Percentiles rank a stretch among this genome's conserved stretches.
phyloP scores from a whole-genome alignment of 2,113 vertebrate genomes.

The Oplegnathus fasciatus region DNA sequence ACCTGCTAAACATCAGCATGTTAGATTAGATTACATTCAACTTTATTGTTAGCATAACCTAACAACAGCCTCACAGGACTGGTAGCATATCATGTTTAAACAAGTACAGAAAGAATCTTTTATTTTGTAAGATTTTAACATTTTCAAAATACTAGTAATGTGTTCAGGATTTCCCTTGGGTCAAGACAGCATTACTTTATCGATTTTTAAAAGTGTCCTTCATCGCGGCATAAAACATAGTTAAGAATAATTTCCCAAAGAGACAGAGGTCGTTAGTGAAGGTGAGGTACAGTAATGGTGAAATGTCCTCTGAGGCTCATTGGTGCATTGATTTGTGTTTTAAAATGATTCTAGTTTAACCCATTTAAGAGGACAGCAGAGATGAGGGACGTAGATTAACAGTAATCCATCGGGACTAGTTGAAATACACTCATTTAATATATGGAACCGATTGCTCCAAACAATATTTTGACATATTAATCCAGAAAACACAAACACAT shows the following conservation, averaged over 20 bases:
- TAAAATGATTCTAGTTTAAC: constrained; percentile 35
- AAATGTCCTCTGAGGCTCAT: constrained; percentile 46
- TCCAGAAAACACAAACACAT: constrained; percentile 11
- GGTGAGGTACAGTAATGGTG: constrained; percentile 43
- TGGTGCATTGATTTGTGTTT: constrained; percentile 55
- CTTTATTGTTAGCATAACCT: too few relatives aligned
- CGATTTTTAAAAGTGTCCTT: constrained; percentile 23
- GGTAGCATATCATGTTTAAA: not conserved
- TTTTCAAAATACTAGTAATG: not conserved
- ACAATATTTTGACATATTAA: constrained; percentile 40
- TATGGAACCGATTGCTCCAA: not conserved
- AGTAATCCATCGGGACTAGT: not conserved
- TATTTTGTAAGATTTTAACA: not conserved
- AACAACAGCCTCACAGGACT: not conserved
- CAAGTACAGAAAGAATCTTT: not conserved
- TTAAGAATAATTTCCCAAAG: constrained; percentile 11
- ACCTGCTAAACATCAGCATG: not conserved
- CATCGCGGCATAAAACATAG: constrained; percentile 8
- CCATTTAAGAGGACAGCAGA: constrained; percentile 9
- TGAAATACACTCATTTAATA: constrained; percentile 7
- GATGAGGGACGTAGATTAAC: constrained; percentile 9
- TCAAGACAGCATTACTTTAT: constrained; percentile 1
- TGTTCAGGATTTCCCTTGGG: not conserved
- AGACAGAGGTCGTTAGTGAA: constrained; percentile 10
- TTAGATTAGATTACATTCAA: too few relatives aligned